phyloP scores from a whole-genome alignment of 1,140 invertebrate genomes.

The Himalopsyche phryganea region DNA sequence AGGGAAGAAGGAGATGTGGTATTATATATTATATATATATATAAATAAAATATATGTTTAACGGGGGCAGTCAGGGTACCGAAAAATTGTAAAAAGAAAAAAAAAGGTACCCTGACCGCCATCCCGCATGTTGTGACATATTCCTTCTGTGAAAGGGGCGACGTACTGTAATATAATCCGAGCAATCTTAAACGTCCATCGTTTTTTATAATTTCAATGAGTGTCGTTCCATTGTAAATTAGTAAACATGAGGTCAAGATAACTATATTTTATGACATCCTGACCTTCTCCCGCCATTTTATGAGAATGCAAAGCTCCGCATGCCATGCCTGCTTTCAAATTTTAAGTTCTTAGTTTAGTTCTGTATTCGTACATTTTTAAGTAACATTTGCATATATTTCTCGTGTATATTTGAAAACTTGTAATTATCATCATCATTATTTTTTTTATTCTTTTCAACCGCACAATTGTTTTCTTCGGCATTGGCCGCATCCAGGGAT shows the following conservation, averaged over 20 bases:
- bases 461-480: conserved; percentile 72
- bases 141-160: conserved; percentile 57
- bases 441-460: conserved; percentile 69
- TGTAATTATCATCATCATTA: conserved; percentile 61
- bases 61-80: conserved; percentile 45
- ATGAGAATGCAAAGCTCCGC: conserved; percentile 57
- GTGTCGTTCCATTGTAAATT: conserved; percentile 53
- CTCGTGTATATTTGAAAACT: conserved; percentile 53
- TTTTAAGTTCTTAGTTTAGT: conserved; percentile 54
- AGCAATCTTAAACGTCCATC: conserved; percentile 51
- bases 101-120: conserved; percentile 48
- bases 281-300: conserved; percentile 54
- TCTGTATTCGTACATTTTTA: conserved; percentile 49
- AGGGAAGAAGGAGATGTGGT: conserved; percentile 46
- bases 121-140: conserved; percentile 55
- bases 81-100: conserved; percentile 31
- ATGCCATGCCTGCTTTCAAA: conserved; percentile 61
- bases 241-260: conserved; percentile 51
- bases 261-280: conserved; percentile 53
- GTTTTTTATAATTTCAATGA: conserved; percentile 54
- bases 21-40: conserved; percentile 34
- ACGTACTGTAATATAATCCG: conserved; percentile 52
- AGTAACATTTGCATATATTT: conserved; percentile 43
- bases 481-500: conserved; percentile 71
- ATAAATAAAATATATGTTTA: conserved; percentile 44